These are phyloP conservation scores for Drosophila nigromelanica DNA, from an alignment of 1,140 invertebrate species.

Conservation along the genomic window DNA sequence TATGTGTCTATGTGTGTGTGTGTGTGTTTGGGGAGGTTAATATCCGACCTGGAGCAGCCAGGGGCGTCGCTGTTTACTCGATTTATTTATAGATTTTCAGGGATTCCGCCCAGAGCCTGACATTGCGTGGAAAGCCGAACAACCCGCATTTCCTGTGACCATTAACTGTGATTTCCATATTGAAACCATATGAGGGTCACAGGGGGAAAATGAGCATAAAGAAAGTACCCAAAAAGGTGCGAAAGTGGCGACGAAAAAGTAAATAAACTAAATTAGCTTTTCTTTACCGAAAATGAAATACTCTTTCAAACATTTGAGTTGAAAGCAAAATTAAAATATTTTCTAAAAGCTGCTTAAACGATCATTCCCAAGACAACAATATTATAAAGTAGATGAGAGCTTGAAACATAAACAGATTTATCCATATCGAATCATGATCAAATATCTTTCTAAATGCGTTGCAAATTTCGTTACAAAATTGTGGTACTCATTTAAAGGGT, in stretches of 20 bases:
- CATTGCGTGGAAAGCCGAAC: slow-evolving; percentile 7
- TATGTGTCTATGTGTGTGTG: neutral
- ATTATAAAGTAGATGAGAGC: too few relatives aligned
- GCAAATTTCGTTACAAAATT: neutral
- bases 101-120: slow-evolving; percentile 27
- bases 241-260: slow-evolving; percentile 9
- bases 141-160: neutral
- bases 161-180: slow-evolving; percentile 35
- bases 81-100: slow-evolving; percentile 51
- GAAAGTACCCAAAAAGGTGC: slow-evolving; percentile 21
- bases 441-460: neutral
- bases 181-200: slow-evolving; percentile 33
- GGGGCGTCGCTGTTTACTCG: slow-evolving; percentile 25
- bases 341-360: too few relatives aligned
- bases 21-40: neutral
- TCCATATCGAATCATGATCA: too few relatives aligned
- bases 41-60: slow-evolving; percentile 11
- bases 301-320: neutral
- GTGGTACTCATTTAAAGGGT: neutral
- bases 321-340: neutral
- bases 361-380: too few relatives aligned
- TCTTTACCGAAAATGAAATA: neutral
- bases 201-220: neutral
- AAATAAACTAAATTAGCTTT: neutral
- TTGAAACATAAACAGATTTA: too few relatives aligned